Conservation (phyloP, 2,113 vertebrate genomes). For the Galeopterus variegatus region DNA sequence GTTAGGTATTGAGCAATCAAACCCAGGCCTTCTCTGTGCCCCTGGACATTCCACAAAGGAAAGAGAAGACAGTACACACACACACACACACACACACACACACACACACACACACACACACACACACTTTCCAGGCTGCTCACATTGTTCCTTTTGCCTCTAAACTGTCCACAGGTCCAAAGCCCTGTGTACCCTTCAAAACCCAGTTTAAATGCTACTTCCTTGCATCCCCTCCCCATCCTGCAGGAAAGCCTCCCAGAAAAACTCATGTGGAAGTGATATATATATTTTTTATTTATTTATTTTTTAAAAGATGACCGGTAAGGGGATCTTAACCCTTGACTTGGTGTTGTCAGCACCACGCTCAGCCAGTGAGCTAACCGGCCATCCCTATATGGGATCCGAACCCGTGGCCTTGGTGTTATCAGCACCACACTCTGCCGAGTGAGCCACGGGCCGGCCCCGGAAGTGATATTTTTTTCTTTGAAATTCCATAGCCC, state of each 20-base stretch:
- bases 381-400: too few species aligned
- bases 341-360: too few species aligned
- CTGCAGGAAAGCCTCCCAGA: neutral
- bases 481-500: neutral
- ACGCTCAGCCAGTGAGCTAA: too few species aligned
- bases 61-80: neutral
- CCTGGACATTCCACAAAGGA: neutral
- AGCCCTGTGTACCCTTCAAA: neutral
- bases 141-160: neutral
- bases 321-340: too few species aligned
- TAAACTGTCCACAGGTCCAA: neutral
- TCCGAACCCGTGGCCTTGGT: too few species aligned
- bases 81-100: neutral
- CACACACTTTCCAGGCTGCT: too few species aligned
- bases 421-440: too few species aligned
- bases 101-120: too few species aligned
- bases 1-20: neutral
- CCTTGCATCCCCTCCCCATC: neutral
- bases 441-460: too few species aligned
- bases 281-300: too few species aligned
- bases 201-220: neutral
- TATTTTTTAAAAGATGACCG: too few species aligned
- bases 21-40: neutral
- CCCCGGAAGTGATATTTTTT: neutral
- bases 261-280: neutral